These are phyloP conservation scores for Campylorhamphus procurvoides DNA, from an alignment of 2,113 vertebrate species.

Conservation along the genomic window DNA sequence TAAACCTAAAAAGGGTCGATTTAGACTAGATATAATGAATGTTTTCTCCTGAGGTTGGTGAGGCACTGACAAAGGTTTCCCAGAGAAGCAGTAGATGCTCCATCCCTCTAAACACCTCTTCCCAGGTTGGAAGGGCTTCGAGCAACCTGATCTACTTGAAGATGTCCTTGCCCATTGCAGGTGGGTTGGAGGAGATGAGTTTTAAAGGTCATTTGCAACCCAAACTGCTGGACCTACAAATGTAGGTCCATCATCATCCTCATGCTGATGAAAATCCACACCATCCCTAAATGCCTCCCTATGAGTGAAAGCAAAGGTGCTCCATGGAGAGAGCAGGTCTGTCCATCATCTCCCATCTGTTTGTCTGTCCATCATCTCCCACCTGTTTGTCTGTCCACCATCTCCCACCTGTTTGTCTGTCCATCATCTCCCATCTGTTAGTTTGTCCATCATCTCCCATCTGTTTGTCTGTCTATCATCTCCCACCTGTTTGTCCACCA, in stretches of 20 bases:
- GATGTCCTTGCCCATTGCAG: not conserved
- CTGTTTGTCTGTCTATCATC: not conserved
- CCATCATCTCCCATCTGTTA: not conserved
- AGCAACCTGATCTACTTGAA: not conserved
- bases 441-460: not conserved
- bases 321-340: not conserved
- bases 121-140: not conserved
- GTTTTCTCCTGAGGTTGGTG: not conserved
- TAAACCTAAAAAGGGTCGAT: not conserved
- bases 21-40: not conserved
- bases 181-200: no score
- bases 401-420: not conserved
- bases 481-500: not conserved
- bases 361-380: not conserved
- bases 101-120: not conserved
- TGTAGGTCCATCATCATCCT: not conserved
- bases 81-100: not conserved
- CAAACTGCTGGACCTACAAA: not conserved
- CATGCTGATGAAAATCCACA: not conserved
- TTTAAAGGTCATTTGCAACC: not conserved
- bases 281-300: not conserved
- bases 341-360: not conserved
- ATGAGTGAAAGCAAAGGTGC: not conserved
- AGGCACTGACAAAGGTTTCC: not conserved
- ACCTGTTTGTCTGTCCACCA: rapidly evolving